Evolutionary conservation across 1,140 invertebrate genomes (phyloP), one percentile per base, ranked within the genome.

Genomic region (Apis florea): DNA sequence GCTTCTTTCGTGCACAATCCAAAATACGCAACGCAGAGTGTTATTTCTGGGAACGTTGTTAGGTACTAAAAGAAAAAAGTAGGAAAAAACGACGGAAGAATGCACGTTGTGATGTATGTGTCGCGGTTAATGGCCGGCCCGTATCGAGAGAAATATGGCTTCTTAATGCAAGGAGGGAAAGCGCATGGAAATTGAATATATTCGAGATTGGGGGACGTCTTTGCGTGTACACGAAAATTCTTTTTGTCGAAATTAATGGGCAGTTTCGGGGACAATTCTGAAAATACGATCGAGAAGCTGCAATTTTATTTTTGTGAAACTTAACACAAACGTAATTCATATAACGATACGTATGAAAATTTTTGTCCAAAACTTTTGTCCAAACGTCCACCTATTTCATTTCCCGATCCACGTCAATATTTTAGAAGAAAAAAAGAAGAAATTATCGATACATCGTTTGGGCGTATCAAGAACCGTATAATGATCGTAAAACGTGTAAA

Each of bases 151-250:
- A 67, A 67, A 67, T 67, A 67, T 47, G 21, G 64, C 40, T 67
- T 67, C 64, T 67, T 67, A 67, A 67, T 67, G 64, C 13, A n/a
- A n/a, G 64, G 6, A 19, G 64, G 64, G n/a, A 61, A 67, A 67
- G 64, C 49, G 64, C 64, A n/a, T 47, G 19, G 64, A 40, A 67
- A 67, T 47, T 67, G 40, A 47, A 67, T 49, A 31, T 53, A 15
- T 53, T 47, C 8, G 64, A 67, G 8, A 15, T 17, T 17, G 24
- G 64, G 64, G 64, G 9, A 21, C 11, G 19, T 49, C 40, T 67
- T 67, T n/a, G 2, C 9, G 10, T 47, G 19, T 1, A 49, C 9
- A 13, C n/a, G 12, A 19, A 67, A 40, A 40, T 40, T 10, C 24
- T 56, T 6, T 47, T 66, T 40, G 21, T 66, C 21, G 19, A 12